Conservation (phyloP, 2,888 invertebrate genomes). For the Nomada lathburiana region DNA sequence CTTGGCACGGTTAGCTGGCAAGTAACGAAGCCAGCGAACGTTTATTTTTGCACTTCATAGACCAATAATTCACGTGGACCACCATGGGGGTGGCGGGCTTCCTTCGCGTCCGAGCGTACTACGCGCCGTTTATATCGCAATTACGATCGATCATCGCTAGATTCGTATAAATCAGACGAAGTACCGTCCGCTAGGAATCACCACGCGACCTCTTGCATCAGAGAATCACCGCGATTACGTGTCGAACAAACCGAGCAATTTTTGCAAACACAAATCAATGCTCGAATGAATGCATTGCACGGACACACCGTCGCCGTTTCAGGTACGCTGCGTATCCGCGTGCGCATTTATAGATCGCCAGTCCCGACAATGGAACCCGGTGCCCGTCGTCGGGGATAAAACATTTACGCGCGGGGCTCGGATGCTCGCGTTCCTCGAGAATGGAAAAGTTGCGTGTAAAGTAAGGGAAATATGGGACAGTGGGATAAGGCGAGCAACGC, state of each 20-base stretch:
- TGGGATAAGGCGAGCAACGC: slow-evolving; percentile 45
- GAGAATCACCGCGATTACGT: too few species aligned
- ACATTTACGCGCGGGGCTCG: slow-evolving; percentile 23
- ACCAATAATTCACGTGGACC: slow-evolving; percentile 63
- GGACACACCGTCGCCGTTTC: too few species aligned
- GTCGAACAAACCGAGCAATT: neutral
- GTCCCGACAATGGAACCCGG: neutral
- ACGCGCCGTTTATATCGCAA: slow-evolving; percentile 44
- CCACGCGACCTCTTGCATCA: neutral
- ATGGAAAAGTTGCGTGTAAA: slow-evolving; percentile 52
- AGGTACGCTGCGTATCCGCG: too few species aligned
- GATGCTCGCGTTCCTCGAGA: neutral
- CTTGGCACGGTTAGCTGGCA: slow-evolving; percentile 72
- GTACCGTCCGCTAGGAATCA: slow-evolving; percentile 29
- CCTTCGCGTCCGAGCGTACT: slow-evolving; percentile 11
- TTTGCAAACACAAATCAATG: too few species aligned
- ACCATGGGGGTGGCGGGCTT: neutral
- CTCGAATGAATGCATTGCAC: too few species aligned
- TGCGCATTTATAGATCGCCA: slow-evolving; percentile 45
- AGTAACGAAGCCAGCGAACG: slow-evolving; percentile 67
- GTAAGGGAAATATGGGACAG: slow-evolving; percentile 63
- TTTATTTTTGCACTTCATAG: slow-evolving; percentile 71
- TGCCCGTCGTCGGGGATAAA: slow-evolving; percentile 26
- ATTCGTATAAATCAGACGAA: slow-evolving; percentile 27
- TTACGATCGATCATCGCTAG: slow-evolving; percentile 41